Conservation (phyloP, 2,888 invertebrate species). For the Nipponacmea schrenckii region DNA sequence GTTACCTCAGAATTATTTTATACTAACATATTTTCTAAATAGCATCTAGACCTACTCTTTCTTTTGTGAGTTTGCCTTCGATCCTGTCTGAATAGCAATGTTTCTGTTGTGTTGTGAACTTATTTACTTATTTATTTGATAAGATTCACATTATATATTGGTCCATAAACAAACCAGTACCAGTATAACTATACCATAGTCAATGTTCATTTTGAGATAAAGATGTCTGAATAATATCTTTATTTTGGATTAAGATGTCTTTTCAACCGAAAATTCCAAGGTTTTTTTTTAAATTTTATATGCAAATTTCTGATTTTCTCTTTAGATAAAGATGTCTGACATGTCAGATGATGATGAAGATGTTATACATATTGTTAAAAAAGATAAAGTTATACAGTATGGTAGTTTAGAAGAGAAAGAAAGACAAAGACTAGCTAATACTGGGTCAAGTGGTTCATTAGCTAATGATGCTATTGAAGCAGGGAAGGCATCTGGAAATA, state of each 20-base stretch:
- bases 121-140: no score
- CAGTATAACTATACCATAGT: no score
- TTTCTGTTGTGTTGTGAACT: no score
- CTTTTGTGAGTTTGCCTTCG: no score
- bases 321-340: slow-evolving; percentile 11
- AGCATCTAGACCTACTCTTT: no score
- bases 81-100: no score
- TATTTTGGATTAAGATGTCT: background rate
- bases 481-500: slow-evolving; percentile 74
- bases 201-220: background rate
- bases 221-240: background rate
- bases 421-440: slow-evolving; percentile 76
- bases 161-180: no score
- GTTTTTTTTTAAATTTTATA: background rate
- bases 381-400: slow-evolving; percentile 84
- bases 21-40: no score
- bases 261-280: background rate
- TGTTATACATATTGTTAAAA: slow-evolving; percentile 76
- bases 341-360: slow-evolving; percentile 80
- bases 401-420: slow-evolving; percentile 88
- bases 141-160: no score
- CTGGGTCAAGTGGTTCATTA: slow-evolving; percentile 67
- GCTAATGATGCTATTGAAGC: slow-evolving; percentile 68
- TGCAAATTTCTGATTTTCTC: background rate
- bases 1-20: no score